phyloP scores from a whole-genome alignment of 2,113 vertebrate species.

The Nestor notabilis region DNA sequence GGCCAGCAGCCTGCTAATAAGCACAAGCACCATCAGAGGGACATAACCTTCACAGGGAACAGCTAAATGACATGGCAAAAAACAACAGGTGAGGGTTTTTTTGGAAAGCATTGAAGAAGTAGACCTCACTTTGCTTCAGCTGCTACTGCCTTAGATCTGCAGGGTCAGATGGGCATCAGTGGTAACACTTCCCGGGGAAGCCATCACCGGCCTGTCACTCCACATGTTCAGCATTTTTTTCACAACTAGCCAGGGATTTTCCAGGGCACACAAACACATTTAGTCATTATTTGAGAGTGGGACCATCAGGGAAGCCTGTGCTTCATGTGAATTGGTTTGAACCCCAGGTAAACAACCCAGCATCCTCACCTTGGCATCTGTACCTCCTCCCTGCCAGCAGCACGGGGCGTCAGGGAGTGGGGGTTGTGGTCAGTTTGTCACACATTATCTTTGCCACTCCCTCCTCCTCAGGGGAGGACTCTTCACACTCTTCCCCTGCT shows the following conservation, averaged over 20 bases:
- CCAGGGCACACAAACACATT: neutral
- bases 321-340: neutral
- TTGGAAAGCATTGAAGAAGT: neutral
- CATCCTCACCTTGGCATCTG: neutral
- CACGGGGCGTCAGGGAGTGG: neutral
- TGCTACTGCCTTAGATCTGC: neutral
- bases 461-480: neutral
- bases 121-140: neutral
- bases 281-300: neutral
- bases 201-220: neutral
- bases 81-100: neutral
- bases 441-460: neutral
- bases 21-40: neutral
- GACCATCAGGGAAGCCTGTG: neutral
- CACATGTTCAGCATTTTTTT: slow-evolving; percentile 10
- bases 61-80: neutral
- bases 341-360: rapidly evolving
- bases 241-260: neutral
- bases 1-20: neutral
- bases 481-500: neutral
- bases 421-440: neutral
- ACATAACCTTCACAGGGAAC: neutral
- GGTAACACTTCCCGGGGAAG: slow-evolving; percentile 3
- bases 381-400: neutral
- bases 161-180: neutral